Conservation (phyloP, 2,888 invertebrate species). For the Baccha elongata region DNA sequence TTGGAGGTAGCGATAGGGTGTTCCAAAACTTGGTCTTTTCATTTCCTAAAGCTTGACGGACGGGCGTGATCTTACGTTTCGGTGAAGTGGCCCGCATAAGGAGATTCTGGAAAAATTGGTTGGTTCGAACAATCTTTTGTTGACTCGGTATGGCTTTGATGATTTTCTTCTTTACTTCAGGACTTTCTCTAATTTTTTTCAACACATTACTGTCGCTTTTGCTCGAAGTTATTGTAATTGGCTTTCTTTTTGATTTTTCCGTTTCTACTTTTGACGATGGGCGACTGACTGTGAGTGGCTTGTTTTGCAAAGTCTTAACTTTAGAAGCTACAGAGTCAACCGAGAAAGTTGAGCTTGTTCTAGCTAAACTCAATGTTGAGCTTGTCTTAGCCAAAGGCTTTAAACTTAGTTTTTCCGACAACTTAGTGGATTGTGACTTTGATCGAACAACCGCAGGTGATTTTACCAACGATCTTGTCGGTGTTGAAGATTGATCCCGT, state of each 20-base stretch:
- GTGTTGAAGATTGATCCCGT: slow-evolving; percentile 31
- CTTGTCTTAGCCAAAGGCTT: slow-evolving; percentile 75
- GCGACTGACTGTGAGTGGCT: slow-evolving; percentile 71
- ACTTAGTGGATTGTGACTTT: slow-evolving; percentile 54
- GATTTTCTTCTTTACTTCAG: slow-evolving; percentile 82
- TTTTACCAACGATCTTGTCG: slow-evolving; percentile 70
- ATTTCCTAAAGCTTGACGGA: slow-evolving; percentile 85
- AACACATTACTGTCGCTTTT: slow-evolving; percentile 77
- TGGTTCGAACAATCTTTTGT: slow-evolving; percentile 85
- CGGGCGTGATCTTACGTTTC: slow-evolving; percentile 75
- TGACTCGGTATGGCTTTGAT: slow-evolving; percentile 84
- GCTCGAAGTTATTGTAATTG: slow-evolving; percentile 76
- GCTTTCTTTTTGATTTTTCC: slow-evolving; percentile 61
- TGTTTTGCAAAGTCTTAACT: slow-evolving; percentile 73
- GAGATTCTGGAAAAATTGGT: slow-evolving; percentile 88
- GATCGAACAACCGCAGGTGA: slow-evolving; percentile 66
- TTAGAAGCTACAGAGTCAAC: slow-evolving; percentile 79
- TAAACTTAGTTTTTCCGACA: slow-evolving; percentile 20
- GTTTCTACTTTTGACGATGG: slow-evolving; percentile 48
- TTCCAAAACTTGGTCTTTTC: slow-evolving; percentile 89
- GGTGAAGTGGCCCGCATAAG: slow-evolving; percentile 85
- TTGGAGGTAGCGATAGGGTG: slow-evolving; percentile 83
- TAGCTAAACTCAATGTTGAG: slow-evolving; percentile 80
- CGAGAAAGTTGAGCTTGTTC: slow-evolving; percentile 82
- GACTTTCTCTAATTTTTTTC: slow-evolving; percentile 74